Conservation (phyloP, 2,797 vertebrate species). For the Phylloscopus collybita region DNA sequence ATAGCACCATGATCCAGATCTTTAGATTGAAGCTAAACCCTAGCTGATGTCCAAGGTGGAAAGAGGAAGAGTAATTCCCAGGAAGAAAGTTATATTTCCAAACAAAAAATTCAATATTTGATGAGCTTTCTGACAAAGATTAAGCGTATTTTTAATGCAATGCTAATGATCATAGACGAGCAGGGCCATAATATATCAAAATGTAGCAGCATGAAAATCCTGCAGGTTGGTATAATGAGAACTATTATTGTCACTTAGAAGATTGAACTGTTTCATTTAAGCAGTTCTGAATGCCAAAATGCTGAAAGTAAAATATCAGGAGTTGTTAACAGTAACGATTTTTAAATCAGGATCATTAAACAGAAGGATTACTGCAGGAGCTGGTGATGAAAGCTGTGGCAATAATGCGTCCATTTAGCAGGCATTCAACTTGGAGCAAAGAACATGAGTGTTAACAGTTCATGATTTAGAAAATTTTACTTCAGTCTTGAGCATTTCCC, state of each 20-base stretch:
- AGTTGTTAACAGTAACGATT: constrained; percentile 69
- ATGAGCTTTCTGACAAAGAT: constrained; percentile 40
- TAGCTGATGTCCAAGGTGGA: not conserved
- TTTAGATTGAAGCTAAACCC: not conserved
- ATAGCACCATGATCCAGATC: not conserved
- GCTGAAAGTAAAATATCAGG: constrained; percentile 69
- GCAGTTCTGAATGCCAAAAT: constrained; percentile 62
- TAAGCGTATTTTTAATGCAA: constrained; percentile 18
- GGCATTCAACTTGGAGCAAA: not conserved
- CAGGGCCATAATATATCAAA: constrained; percentile 19
- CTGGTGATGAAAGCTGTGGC: constrained; percentile 43
- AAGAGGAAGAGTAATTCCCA: not conserved
- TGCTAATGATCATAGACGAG: constrained; percentile 34
- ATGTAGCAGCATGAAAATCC: constrained; percentile 50
- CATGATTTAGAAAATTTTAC: constrained; percentile 49
- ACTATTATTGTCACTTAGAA: constrained; percentile 64
- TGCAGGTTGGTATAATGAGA: constrained; percentile 66
- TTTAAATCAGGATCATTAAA: constrained; percentile 74
- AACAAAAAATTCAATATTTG: constrained; percentile 55
- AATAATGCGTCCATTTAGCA: constrained; percentile 39
- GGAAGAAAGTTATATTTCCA: constrained; percentile 9
- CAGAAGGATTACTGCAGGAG: constrained; percentile 69
- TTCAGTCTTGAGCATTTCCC: constrained; percentile 32
- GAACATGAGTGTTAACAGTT: constrained; percentile 49
- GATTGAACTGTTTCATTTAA: constrained; percentile 72